Percentiles rank a stretch among this genome's conserved stretches.
phyloP scores from a whole-genome alignment of 1,140 invertebrate genomes.

The Probaryconus sp. region DNA sequence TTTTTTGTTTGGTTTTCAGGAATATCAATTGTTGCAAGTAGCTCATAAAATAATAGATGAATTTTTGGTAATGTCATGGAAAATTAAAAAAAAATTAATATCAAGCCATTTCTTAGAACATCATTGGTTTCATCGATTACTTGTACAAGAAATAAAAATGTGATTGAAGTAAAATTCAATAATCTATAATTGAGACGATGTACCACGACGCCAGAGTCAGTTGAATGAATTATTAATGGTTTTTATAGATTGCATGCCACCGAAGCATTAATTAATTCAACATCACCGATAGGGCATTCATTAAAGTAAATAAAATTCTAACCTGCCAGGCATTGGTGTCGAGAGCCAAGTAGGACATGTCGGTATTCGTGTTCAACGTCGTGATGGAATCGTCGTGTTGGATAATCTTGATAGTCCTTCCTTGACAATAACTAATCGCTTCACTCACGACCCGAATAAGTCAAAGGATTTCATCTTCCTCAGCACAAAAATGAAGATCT shows the following conservation, averaged over 20 bases:
- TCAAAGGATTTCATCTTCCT: slow-evolving; percentile 47
- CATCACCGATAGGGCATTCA: slow-evolving; percentile 3
- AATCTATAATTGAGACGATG: too few species aligned
- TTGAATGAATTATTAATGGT: too few species aligned
- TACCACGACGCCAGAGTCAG: too few species aligned
- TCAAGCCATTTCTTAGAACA: too few species aligned
- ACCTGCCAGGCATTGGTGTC: slow-evolving; percentile 78
- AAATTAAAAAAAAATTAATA: too few species aligned
- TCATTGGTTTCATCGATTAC: too few species aligned
- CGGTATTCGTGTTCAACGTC: slow-evolving; percentile 66
- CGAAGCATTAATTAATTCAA: slow-evolving; percentile 10
- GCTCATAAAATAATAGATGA: too few species aligned
- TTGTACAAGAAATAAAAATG: too few species aligned
- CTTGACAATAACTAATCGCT: slow-evolving; percentile 39
- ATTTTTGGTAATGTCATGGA: too few species aligned
- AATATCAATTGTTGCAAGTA: too few species aligned
- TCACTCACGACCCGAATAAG: slow-evolving; percentile 67
- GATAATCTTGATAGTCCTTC: slow-evolving; percentile 49
- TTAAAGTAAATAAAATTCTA: slow-evolving; percentile 39
- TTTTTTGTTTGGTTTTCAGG: too few species aligned
- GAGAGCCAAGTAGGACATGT: slow-evolving; percentile 77
- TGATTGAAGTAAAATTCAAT: too few species aligned
- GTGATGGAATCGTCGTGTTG: slow-evolving; percentile 47
- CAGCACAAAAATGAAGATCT: slow-evolving; percentile 20
- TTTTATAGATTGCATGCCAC: neutral